phyloP scores from a whole-genome alignment of 2,888 invertebrate species.

The Agrochola lychnidis region DNA sequence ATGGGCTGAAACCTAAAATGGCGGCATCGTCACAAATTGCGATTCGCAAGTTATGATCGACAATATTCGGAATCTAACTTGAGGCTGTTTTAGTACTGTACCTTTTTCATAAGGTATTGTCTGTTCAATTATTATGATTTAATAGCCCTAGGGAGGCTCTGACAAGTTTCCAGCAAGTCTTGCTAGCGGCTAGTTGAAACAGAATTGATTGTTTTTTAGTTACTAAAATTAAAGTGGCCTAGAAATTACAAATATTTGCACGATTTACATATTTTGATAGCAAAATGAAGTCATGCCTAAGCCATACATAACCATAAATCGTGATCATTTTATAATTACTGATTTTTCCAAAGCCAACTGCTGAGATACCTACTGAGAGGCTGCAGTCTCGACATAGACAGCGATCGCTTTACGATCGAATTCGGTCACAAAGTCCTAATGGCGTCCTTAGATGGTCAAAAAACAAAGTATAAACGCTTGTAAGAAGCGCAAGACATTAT shows the following conservation, averaged over 20 bases:
- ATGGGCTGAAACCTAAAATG: constrained; percentile 13
- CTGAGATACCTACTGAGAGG: too few species aligned
- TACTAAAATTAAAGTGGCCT: background rate
- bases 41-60: constrained; percentile 39
- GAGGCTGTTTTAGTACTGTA: constrained; percentile 14
- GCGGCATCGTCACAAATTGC: constrained; percentile 19
- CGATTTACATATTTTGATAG: background rate
- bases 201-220: background rate
- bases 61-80: constrained; percentile 34
- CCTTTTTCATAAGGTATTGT: constrained; percentile 30
- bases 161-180: background rate
- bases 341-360: too few species aligned
- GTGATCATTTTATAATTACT: background rate
- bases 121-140: constrained; percentile 8
- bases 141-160: background rate
- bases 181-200: background rate
- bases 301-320: background rate
- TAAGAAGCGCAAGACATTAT: background rate
- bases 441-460: too few species aligned
- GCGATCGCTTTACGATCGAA: too few species aligned
- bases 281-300: background rate
- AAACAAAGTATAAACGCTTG: too few species aligned
- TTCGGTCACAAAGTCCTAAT: too few species aligned
- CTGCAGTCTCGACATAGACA: too few species aligned
- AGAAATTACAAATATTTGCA: background rate